A percentile compares a stretch with the other conserved stretches of the same genome.
phyloP scores from a whole-genome alignment of 1,140 invertebrate species.

The Trichonephila clavipes region DNA sequence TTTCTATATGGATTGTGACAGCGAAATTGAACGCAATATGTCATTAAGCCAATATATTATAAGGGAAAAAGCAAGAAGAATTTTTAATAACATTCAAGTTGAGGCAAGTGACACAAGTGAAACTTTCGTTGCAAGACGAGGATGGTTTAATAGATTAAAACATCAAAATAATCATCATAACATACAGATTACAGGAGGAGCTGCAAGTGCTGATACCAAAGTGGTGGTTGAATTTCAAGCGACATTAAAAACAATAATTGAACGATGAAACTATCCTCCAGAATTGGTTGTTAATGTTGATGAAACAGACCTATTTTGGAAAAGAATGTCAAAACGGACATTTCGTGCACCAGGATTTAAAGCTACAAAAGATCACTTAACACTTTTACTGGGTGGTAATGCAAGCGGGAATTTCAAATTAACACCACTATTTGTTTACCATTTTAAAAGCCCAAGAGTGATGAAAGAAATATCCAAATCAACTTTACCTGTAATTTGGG shows the following conservation, averaged over 20 bases:
- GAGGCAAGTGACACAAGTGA: neutral
- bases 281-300: slow-evolving; percentile 81
- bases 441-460: too few species aligned
- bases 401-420: slow-evolving; percentile 80
- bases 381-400: slow-evolving; percentile 81
- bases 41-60: neutral
- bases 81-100: slow-evolving; percentile 16
- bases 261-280: slow-evolving; percentile 79
- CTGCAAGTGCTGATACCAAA: too few species aligned
- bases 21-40: slow-evolving; percentile 19
- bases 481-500: too few species aligned
- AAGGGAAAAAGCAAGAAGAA: slow-evolving; percentile 25
- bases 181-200: slow-evolving; percentile 40
- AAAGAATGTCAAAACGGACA: slow-evolving; percentile 81
- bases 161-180: slow-evolving; percentile 25
- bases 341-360: slow-evolving; percentile 79
- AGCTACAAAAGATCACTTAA: slow-evolving; percentile 81
- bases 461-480: too few species aligned
- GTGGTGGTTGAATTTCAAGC: too few species aligned
- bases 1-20: neutral
- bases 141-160: neutral
- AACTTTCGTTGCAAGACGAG: neutral
- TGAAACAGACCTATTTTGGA: slow-evolving; percentile 81
- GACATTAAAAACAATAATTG: neutral
- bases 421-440: slow-evolving; percentile 77